Percentiles rank a stretch among this genome's conserved stretches.
phyloP scores from a whole-genome alignment of 2,113 vertebrate species.

The Megaptera novaeangliae region DNA sequence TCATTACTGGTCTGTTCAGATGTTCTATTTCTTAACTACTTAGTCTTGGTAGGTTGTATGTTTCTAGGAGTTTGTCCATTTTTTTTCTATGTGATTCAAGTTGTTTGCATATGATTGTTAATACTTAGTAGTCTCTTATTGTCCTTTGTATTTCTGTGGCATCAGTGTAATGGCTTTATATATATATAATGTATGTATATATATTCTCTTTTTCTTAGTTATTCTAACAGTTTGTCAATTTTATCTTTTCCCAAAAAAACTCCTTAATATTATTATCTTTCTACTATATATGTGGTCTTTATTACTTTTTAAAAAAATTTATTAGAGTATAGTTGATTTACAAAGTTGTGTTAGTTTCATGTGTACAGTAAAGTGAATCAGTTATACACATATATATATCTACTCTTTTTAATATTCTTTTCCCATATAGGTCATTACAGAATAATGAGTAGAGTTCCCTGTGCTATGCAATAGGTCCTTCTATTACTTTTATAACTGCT shows the following conservation, averaged over 20 bases:
- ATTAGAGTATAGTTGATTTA: neutral
- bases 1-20: neutral
- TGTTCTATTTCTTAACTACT: neutral
- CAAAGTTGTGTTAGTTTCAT: neutral
- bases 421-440: neutral
- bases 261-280: neutral
- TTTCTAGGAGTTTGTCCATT: neutral
- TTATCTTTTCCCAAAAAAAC: neutral
- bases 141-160: neutral
- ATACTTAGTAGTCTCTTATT: neutral
- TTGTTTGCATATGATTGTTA: neutral
- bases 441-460: neutral
- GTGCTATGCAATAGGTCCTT: neutral
- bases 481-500: neutral
- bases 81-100: neutral
- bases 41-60: neutral
- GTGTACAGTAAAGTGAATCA: neutral
- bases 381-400: too few relatives aligned
- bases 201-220: neutral
- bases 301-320: neutral
- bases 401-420: neutral
- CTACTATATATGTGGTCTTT: neutral
- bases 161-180: neutral
- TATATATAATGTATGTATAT: neutral
- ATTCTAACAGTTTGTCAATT: neutral